Percentiles rank a stretch among this genome's conserved stretches.
phyloP scores from a whole-genome alignment of 2,888 invertebrate species.

The Elmis aenea region DNA sequence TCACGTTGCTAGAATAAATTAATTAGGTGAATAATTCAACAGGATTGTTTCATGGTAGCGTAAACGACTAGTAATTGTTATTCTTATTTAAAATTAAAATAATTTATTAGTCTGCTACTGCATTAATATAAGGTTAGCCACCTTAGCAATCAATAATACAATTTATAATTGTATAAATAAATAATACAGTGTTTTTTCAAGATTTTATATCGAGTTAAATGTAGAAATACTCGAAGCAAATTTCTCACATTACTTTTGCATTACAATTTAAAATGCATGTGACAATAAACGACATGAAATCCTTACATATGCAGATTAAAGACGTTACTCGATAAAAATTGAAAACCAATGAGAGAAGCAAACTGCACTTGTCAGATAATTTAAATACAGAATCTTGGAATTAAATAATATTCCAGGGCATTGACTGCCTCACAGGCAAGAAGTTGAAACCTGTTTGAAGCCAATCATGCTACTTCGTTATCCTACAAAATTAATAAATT shows the following conservation, averaged over 20 bases:
- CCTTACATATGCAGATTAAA: slow-evolving; percentile 28
- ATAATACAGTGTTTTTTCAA: too few species aligned
- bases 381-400: slow-evolving; percentile 41
- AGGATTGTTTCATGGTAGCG: slow-evolving; percentile 1
- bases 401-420: slow-evolving; percentile 42
- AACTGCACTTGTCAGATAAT: slow-evolving; percentile 38
- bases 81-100: slow-evolving; percentile 5
- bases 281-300: slow-evolving; percentile 30
- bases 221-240: too few species aligned
- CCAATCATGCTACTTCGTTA: slow-evolving; percentile 40
- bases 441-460: slow-evolving; percentile 38
- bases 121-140: slow-evolving; percentile 7
- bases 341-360: slow-evolving; percentile 16
- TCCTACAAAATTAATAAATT: slow-evolving; percentile 41
- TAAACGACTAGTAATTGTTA: slow-evolving; percentile 3
- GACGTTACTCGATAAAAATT: slow-evolving; percentile 12
- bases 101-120: slow-evolving; percentile 5
- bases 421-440: slow-evolving; percentile 38
- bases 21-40: slow-evolving; percentile 1
- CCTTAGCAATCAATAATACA: slow-evolving; percentile 4
- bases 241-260: slow-evolving; percentile 5
- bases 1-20: too few species aligned
- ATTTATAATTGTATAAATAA: slow-evolving; percentile 6
- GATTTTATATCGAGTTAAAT: too few species aligned
- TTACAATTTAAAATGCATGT: slow-evolving; percentile 14